Conservation (phyloP, 2,888 invertebrate species). For the Kryphioiulus occultus region DNA sequence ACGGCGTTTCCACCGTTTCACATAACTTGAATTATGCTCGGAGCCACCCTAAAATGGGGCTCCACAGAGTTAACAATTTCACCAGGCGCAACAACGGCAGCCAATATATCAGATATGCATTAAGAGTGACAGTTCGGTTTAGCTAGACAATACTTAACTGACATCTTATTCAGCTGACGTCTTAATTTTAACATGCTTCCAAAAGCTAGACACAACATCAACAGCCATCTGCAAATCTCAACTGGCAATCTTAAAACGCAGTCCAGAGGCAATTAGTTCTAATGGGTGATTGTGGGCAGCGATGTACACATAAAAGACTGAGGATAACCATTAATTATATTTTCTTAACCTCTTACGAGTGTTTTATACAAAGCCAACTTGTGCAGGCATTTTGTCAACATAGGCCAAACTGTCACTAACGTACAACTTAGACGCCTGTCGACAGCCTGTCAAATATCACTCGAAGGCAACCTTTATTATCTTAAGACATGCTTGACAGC, state of each 20-base stretch:
- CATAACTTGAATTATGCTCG: constrained; percentile 35
- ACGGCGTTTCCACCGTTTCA: not conserved
- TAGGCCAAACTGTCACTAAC: not conserved
- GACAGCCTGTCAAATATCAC: constrained; percentile 6
- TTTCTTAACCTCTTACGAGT: not conserved
- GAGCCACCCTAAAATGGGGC: constrained; percentile 27
- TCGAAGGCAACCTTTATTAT: not conserved
- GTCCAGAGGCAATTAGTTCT: not conserved
- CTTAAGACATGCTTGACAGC: not conserved
- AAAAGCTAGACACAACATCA: not conserved
- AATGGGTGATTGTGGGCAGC: not conserved
- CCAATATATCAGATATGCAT: not conserved
- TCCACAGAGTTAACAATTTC: constrained; percentile 1
- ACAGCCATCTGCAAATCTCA: not conserved
- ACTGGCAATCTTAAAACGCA: not conserved
- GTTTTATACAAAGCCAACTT: not conserved
- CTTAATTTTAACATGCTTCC: not conserved
- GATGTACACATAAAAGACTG: not conserved
- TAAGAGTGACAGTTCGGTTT: not conserved
- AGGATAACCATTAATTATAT: not conserved
- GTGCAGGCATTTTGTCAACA: not conserved
- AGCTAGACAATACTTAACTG: not conserved
- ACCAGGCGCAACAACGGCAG: not conserved
- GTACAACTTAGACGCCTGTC: not conserved
- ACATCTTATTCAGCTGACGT: not conserved